Base-by-base conservation (phyloP, 92 coral and sea anemone species). In the Porites divaricata region DNA sequence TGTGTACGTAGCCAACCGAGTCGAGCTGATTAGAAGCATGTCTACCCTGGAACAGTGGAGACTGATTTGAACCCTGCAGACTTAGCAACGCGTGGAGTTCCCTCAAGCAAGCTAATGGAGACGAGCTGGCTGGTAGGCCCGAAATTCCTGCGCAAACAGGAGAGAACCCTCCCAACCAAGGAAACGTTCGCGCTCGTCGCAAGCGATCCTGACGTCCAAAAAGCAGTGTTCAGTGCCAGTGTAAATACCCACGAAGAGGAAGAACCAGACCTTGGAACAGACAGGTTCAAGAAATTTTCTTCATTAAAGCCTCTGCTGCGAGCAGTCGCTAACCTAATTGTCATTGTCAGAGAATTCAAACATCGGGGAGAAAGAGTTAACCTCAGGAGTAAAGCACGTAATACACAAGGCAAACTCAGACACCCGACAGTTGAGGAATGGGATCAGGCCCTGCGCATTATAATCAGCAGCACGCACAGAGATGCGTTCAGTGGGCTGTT, bases 1-100 rank as follows among this genome's bases (percentile, higher is more conserved):
- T 25, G 83, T 85, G 9, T 89, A 88, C 52, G 84, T 81, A 45
- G 87, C 91, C 20, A 88, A 75, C 63, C 73, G 87, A 52, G 91
- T 88, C 2, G 83, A 81, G 66, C 70, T 69, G 7, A 88, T 88
- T n/a, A 81, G 84, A 5, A 73, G 70, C 48, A 11, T 61, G 53
- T 86, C 86, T n/a, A 73, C 67, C 53, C 85, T 80, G 9, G 17
- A 62, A 13, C 86, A 72, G 61, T 86, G 81, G 89, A 86, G 54
- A 86, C 72, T 13, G 63, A 57, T n/a, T 16, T 62, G 70, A 87
- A 87, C 72, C 86, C 90, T 7, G 81, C 86, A 24, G 76, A 72
- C 67, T 6, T 73, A n/a, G 90, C 86, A 6, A 87, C 80, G 14
- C 72, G 77, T 22, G 78, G 82, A 45, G 28, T 68, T 11, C 45